These are phyloP conservation scores for Leptinotarsa texana DNA, from an alignment of 1,140 invertebrate species.

Conservation along the genomic window DNA sequence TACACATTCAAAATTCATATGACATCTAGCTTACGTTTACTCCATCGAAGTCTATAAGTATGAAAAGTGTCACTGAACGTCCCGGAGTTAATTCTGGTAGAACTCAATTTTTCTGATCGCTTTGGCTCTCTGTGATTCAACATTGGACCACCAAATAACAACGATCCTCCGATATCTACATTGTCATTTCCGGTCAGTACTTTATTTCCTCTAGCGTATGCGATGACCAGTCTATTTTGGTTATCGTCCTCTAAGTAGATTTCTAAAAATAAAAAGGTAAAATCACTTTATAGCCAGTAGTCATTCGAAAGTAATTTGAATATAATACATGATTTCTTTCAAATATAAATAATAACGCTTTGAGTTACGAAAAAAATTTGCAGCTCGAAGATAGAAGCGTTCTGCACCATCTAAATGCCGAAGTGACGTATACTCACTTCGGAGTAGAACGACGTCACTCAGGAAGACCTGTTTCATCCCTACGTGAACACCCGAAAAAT, in stretches of 20 bases:
- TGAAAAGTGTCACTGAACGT: slow-evolving; percentile 40
- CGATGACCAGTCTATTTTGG: slow-evolving; percentile 41
- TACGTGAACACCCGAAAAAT: too few relatives aligned
- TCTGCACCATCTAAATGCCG: too few relatives aligned
- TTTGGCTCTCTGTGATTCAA: slow-evolving; percentile 30
- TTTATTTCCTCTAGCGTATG: slow-evolving; percentile 46
- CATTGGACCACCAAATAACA: slow-evolving; percentile 44
- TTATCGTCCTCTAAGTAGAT: slow-evolving; percentile 40
- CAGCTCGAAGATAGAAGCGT: too few relatives aligned
- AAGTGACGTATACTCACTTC: too few relatives aligned
- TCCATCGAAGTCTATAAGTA: slow-evolving; percentile 41
- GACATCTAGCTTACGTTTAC: slow-evolving; percentile 30
- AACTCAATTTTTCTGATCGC: slow-evolving; percentile 38
- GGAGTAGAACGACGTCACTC: too few relatives aligned
- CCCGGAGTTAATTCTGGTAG: background rate
- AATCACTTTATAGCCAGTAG: background rate
- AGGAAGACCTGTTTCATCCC: too few relatives aligned
- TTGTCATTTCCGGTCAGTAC: slow-evolving; percentile 31
- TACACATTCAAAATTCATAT: too few relatives aligned
- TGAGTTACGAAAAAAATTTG: too few relatives aligned
- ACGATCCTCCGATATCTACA: slow-evolving; percentile 39
- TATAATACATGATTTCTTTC: too few relatives aligned
- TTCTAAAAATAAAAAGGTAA: slow-evolving; percentile 34
- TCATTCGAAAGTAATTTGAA: too few relatives aligned
- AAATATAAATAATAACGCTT: too few relatives aligned